phyloP scores from a whole-genome alignment of 2,113 vertebrate species.

The Mirounga angustirostris region DNA sequence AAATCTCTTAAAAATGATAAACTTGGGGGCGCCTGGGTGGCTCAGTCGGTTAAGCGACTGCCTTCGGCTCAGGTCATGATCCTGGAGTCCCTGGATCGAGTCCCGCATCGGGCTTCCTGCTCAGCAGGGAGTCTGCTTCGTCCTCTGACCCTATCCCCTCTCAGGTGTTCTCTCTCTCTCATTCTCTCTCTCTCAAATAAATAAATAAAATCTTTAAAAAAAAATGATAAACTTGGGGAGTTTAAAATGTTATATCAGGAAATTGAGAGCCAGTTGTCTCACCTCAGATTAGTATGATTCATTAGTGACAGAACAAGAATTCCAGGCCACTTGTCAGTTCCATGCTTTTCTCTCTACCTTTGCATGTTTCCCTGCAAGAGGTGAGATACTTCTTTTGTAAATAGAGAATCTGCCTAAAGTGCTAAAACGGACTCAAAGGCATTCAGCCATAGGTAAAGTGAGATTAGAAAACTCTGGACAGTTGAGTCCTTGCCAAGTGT shows the following conservation, averaged over 20 bases:
- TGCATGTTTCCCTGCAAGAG: constrained; percentile 32
- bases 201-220: no score
- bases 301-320: constrained; percentile 37
- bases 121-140: no score
- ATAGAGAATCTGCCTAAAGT: constrained; percentile 13
- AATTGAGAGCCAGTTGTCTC: not conserved
- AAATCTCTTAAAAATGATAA: constrained; percentile 58
- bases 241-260: constrained; percentile 44
- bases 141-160: no score
- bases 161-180: no score
- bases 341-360: not conserved
- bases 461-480: constrained; percentile 36
- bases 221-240: constrained; percentile 35
- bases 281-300: not conserved
- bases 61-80: no score
- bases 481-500: not conserved
- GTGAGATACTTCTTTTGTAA: constrained; percentile 25
- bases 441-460: not conserved
- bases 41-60: no score
- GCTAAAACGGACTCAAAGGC: not conserved
- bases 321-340: constrained; percentile 4
- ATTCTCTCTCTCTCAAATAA: no score
- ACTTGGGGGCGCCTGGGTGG: not conserved
- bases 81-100: no score
- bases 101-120: no score